Evolutionary conservation across 2,888 invertebrate genomes (phyloP), one percentile per base, ranked within the genome.

Genomic region (Amphipyra tragopoginis): DNA sequence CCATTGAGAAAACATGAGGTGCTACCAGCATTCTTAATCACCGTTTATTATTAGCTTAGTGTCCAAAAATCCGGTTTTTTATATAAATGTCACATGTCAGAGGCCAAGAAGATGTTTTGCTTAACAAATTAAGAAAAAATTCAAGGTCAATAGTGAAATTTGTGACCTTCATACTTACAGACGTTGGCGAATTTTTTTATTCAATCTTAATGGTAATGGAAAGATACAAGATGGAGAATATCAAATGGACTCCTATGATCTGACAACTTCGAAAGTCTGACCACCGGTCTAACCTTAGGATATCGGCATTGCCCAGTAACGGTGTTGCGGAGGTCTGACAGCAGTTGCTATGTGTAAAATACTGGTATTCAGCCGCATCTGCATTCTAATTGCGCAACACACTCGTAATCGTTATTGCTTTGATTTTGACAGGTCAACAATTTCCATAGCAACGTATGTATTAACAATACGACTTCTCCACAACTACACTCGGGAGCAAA

Each of bases 141-240:
- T n/a, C 54, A 78, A 74, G 72, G 74, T 68, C 58, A 72, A 14
- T 10, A 29, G 80, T 56, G 78, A 78, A 77, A 79, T 64, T 72
- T 39, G n/a, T 74, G 61, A 74, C 72, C 74, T 64, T 75, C n/a
- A 26, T 26, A 13, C 5, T 33, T 11, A 26, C 34, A 34, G 1
- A 36, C 53, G 43, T 9, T 48, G 51, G 34, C 14, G 33, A 34
- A 34, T 49, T 10, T 60, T 10, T 39, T 50, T 38, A 59, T 50
- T 43, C 14, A 50, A 33, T 59, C 11, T 52, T 38, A 44, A 57
- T 53, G 38, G 48, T 38, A 54, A 54, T 54, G 1, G 2, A 14
- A 13, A 9, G 39, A 9, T 39, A 39, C 2, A 21, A 21, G 33
- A 9, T 36, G 36, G 7, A 36, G 10, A 11, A 36, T 36, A 36